Percentiles rank a stretch among this genome's conserved stretches.
These are phyloP conservation scores for Pterostichus madidus DNA, from an alignment of 2,888 invertebrate genomes.

Conservation along the genomic window DNA sequence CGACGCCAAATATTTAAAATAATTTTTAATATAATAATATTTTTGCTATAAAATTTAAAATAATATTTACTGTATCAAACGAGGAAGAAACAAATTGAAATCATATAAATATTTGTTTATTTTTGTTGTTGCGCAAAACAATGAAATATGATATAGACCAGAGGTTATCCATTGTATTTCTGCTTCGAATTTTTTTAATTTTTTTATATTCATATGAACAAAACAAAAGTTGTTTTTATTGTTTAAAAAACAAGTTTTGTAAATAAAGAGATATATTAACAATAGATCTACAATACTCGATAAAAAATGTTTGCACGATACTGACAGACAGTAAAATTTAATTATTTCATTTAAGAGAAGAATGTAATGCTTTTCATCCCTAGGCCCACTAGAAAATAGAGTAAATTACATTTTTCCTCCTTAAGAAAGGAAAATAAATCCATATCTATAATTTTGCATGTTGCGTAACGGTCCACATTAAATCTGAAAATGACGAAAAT, in stretches of 20 bases:
- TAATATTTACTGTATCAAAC: background rate
- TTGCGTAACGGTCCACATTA: too few species aligned
- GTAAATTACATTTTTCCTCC: too few species aligned
- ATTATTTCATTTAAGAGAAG: too few species aligned
- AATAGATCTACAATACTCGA: background rate
- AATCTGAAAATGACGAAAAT: too few species aligned
- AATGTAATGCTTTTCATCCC: too few species aligned
- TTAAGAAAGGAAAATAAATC: too few species aligned
- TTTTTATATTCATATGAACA: slow-evolving; percentile 4
- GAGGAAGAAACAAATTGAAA: background rate
- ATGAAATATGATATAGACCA: slow-evolving; percentile 16
- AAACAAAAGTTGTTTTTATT: slow-evolving; percentile 27
- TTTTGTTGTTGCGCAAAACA: slow-evolving; percentile 1
- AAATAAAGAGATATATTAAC: background rate
- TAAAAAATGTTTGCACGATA: background rate
- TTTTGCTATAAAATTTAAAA: too few species aligned
- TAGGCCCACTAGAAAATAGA: too few species aligned
- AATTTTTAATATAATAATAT: too few species aligned
- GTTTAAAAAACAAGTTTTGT: slow-evolving; percentile 22
- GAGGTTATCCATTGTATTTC: slow-evolving; percentile 4
- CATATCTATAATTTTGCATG: too few species aligned
- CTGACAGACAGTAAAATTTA: too few species aligned
- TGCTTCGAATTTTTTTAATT: slow-evolving; percentile 11
- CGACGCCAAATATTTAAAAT: too few species aligned
- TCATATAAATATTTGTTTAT: background rate